Evolutionary conservation across 2,888 invertebrate genomes (phyloP).

Genomic region (Ectropis crepuscularia): DNA sequence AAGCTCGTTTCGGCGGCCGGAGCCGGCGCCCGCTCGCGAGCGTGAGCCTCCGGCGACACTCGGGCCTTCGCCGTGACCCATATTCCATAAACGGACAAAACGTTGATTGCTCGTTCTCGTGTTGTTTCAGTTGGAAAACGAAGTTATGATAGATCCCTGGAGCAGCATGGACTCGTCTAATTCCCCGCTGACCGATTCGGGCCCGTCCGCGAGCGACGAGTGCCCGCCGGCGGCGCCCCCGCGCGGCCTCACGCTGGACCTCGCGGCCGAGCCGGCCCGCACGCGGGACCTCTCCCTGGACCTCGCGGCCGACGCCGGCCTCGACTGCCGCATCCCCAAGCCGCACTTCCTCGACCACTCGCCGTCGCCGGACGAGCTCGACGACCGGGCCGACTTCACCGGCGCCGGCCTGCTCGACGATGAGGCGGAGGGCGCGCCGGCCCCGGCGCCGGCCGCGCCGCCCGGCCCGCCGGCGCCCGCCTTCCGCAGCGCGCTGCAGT

Average conservation of each 20-base stretch:
- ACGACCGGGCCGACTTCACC: constrained; percentile 79
- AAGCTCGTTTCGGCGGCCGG: constrained; percentile 58
- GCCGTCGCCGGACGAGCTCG: constrained; percentile 81
- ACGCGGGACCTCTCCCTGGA: constrained; percentile 74
- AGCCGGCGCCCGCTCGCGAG: constrained; percentile 57
- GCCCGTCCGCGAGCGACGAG: constrained; percentile 81
- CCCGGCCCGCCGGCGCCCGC: constrained; percentile 72
- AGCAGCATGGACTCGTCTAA: constrained; percentile 84
- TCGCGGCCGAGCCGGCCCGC: constrained; percentile 72
- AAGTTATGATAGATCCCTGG: constrained; percentile 84
- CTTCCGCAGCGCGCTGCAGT: too few relatives aligned
- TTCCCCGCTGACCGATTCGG: constrained; percentile 82
- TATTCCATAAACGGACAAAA: constrained; percentile 49
- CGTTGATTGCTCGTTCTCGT: constrained; percentile 45
- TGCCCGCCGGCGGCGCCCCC: constrained; percentile 78
- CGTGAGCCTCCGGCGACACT: constrained; percentile 53
- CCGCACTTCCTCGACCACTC: constrained; percentile 83
- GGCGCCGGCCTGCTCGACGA: constrained; percentile 81
- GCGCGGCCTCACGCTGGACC: constrained; percentile 72
- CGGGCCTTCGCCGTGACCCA: constrained; percentile 58
- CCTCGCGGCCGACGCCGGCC: constrained; percentile 66
- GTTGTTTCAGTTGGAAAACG: constrained; percentile 85
- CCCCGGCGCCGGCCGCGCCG: constrained; percentile 68
- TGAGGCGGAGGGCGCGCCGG: constrained; percentile 58
- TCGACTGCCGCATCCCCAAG: constrained; percentile 81